Conservation (phyloP, 2,888 invertebrate genomes). For the Heliconius erato region DNA sequence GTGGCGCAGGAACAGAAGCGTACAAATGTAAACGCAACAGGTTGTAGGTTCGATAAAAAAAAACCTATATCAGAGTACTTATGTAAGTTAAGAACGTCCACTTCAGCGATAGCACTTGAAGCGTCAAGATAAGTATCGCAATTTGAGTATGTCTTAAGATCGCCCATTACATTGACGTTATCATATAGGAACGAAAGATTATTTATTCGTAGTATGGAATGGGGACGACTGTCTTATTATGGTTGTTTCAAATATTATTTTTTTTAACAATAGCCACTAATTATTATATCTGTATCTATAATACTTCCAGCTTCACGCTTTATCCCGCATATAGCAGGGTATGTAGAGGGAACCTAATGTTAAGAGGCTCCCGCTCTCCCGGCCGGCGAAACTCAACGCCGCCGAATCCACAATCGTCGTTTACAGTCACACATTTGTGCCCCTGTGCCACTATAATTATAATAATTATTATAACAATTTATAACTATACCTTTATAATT, state of each 20-base stretch:
- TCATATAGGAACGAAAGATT: slow-evolving; percentile 56
- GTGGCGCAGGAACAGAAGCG: no score
- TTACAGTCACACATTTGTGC: no score
- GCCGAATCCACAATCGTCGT: no score
- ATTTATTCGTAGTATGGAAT: slow-evolving; percentile 66
- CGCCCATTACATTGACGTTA: slow-evolving; percentile 60
- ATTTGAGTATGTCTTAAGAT: slow-evolving; percentile 43
- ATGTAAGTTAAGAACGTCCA: background rate
- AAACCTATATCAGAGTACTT: background rate
- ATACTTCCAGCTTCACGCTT: no score
- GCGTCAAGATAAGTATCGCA: slow-evolving; percentile 30
- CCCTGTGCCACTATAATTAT: no score
- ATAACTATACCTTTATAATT: background rate
- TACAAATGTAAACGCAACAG: no score
- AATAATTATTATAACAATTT: background rate
- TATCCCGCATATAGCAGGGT: no score
- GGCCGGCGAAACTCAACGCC: no score
- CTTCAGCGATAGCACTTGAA: slow-evolving; percentile 8
- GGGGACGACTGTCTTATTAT: background rate
- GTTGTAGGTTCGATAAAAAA: no score
- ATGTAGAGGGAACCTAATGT: no score
- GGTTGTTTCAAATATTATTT: slow-evolving; percentile 17
- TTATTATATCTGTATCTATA: background rate
- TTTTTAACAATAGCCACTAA: background rate
- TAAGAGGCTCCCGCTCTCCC: no score